Evolutionary conservation across 2,113 vertebrate species (phyloP).

Genomic region (Platysternon megacephalum): DNA sequence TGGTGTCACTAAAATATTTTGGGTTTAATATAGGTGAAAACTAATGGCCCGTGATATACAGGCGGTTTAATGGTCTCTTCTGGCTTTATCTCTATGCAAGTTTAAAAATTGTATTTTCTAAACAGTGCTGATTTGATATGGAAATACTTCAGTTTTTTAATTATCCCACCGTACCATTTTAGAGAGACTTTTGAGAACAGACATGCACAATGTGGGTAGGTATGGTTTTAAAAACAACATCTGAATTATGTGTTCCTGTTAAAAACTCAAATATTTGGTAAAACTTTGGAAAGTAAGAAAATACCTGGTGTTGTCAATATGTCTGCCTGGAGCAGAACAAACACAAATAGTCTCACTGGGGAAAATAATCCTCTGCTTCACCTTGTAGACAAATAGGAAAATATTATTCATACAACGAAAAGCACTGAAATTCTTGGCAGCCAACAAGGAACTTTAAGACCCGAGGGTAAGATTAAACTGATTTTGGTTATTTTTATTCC

Average conservation of each 20-base stretch:
- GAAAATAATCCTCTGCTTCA: slow-evolving; percentile 30
- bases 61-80: background rate
- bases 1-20: background rate
- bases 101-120: background rate
- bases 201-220: background rate
- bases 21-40: background rate
- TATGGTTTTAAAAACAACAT: slow-evolving; percentile 3
- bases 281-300: background rate
- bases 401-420: slow-evolving; percentile 55
- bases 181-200: background rate
- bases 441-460: slow-evolving; percentile 34
- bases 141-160: too few relatives aligned
- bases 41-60: background rate
- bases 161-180: background rate
- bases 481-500: slow-evolving; percentile 44
- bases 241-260: slow-evolving; percentile 4
- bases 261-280: background rate
- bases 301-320: background rate
- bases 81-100: background rate
- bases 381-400: slow-evolving; percentile 53
- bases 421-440: slow-evolving; percentile 4
- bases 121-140: background rate
- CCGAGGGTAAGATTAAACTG: slow-evolving; percentile 16
- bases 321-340: background rate
- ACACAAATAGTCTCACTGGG: background rate